Percentiles rank a stretch among this genome's conserved stretches.
Conservation (phyloP, 2,888 invertebrate genomes). For the Tenthredo distinguenda region DNA sequence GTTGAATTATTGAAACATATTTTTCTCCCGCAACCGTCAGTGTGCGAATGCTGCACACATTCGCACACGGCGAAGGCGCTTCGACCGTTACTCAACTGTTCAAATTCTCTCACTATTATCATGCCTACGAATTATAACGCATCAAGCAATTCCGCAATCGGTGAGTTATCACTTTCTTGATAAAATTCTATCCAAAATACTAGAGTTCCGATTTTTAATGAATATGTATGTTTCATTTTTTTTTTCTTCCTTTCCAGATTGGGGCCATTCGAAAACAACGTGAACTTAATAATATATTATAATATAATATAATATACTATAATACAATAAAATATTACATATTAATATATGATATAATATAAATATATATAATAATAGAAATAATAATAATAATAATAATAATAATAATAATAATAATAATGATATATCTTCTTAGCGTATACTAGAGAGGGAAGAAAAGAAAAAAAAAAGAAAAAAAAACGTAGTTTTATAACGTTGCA, state of each 20-base stretch:
- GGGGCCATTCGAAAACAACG: conserved; percentile 76
- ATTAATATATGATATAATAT: background rate
- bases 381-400: background rate
- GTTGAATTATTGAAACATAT: background rate
- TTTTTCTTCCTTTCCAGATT: conserved; percentile 68
- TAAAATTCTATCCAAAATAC: background rate
- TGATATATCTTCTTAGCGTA: conserved; percentile 39
- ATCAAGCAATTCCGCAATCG: conserved; percentile 72
- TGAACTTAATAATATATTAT: conserved; percentile 69
- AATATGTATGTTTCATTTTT: background rate
- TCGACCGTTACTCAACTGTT: conserved; percentile 56
- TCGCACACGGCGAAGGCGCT: conserved; percentile 59
- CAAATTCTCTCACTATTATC: conserved; percentile 58
- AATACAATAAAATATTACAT: background rate
- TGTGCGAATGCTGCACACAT: conserved; percentile 66
- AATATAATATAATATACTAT: conserved; percentile 10
- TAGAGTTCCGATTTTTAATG: conserved; percentile 4
- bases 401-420: background rate
- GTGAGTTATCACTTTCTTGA: conserved; percentile 58
- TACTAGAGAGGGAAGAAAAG: background rate
- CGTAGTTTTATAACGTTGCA: conserved; percentile 48
- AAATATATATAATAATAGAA: conserved; percentile 27
- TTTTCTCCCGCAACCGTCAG: conserved; percentile 53
- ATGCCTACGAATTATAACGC: conserved; percentile 64
- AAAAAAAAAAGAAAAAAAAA: conserved; percentile 1